Evolutionary conservation across 1,140 invertebrate species (phyloP).

Genomic region (Hyposmocoma kahamanoa): DNA sequence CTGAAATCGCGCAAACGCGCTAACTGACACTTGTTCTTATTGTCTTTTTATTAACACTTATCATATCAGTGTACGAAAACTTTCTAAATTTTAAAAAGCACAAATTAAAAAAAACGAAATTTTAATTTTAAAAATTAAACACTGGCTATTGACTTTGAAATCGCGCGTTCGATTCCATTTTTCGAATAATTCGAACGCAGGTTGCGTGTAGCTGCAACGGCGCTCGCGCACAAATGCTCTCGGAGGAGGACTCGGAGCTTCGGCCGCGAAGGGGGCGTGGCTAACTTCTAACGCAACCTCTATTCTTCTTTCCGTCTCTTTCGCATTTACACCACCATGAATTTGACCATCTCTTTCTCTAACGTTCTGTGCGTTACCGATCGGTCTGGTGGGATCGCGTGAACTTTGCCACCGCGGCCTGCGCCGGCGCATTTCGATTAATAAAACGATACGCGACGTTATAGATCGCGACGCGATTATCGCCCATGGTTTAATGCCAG

Average conservation of each 20-base stretch:
- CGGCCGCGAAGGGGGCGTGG: conserved; percentile 50
- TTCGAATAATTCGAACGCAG: conserved; percentile 25
- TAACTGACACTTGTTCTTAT: conserved; percentile 28
- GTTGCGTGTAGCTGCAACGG: conserved; percentile 43
- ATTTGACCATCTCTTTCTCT: conserved; percentile 35
- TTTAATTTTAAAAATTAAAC: conserved; percentile 12
- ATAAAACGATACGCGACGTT: conserved; percentile 53
- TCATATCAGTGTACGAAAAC: neutral
- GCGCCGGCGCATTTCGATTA: conserved; percentile 44
- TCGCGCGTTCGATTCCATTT: conserved; percentile 44
- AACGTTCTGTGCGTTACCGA: conserved; percentile 50
- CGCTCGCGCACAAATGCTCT: conserved; percentile 65
- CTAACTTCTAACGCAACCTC: conserved; percentile 62
- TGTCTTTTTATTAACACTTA: conserved; percentile 17
- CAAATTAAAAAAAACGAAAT: neutral
- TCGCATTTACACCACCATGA: conserved; percentile 6
- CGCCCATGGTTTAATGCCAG: conserved; percentile 40
- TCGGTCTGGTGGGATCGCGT: conserved; percentile 45
- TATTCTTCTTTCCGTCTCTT: conserved; percentile 37
- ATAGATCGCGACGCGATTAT: conserved; percentile 52
- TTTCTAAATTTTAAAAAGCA: neutral
- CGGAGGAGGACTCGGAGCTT: conserved; percentile 51
- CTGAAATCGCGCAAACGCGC: conserved; percentile 27
- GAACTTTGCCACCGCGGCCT: conserved; percentile 62
- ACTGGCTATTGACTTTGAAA: conserved; percentile 19